Evolutionary conservation across 2,797 vertebrate species (phyloP).

Genomic region (Ptychobarbus kaznakovi): DNA sequence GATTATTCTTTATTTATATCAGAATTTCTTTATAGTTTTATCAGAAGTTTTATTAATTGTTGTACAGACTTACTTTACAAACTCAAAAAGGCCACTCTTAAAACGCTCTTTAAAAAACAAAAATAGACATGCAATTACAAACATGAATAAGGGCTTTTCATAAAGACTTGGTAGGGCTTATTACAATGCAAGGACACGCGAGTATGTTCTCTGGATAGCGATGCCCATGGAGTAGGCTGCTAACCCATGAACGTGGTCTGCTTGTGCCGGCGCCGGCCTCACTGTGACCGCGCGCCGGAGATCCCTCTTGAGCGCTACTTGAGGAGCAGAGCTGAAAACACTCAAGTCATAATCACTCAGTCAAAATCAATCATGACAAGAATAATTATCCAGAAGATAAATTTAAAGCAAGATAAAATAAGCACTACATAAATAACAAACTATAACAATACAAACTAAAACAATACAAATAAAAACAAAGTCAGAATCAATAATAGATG

Average conservation of each 20-base stretch:
- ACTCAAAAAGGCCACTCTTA: conserved; percentile 73
- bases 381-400: too few species aligned
- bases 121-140: conserved; percentile 63
- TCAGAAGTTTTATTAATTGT: conserved; percentile 66
- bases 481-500: background rate
- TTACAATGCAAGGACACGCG: conserved; percentile 49
- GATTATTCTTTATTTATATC: conserved; percentile 66
- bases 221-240: too few species aligned
- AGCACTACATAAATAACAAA: background rate
- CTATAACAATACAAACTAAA: too few species aligned
- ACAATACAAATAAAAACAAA: background rate
- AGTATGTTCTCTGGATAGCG: background rate
- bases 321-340: too few species aligned
- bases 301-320: too few species aligned
- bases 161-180: conserved; percentile 31
- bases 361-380: too few species aligned
- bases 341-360: too few species aligned
- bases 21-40: conserved; percentile 65
- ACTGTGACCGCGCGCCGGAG: too few species aligned
- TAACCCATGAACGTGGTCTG: background rate
- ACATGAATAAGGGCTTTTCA: conserved; percentile 59
- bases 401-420: background rate
- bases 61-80: conserved; percentile 61
- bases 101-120: conserved; percentile 65
- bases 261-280: too few species aligned